These are phyloP conservation scores for Beris chalybata DNA, from an alignment of 2,888 invertebrate species.

Conservation along the genomic window DNA sequence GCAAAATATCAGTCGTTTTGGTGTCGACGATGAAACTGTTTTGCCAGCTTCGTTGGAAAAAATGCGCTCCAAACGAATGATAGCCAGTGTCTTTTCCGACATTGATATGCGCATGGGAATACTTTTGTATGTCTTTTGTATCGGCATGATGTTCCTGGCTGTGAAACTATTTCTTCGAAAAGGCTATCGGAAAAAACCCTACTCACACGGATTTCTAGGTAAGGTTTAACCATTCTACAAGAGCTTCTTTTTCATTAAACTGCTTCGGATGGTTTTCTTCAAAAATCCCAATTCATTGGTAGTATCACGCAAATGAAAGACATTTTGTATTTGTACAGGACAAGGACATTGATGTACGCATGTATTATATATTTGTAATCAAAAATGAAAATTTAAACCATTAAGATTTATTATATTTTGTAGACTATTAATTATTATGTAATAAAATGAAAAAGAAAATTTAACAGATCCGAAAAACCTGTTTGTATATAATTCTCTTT, in stretches of 20 bases:
- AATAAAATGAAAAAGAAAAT: conserved; percentile 8
- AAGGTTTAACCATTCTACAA: conserved; percentile 62
- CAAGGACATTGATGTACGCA: conserved; percentile 17
- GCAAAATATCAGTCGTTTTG: conserved; percentile 49
- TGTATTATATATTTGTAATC: conserved; percentile 1
- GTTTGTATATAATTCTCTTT: too few relatives aligned
- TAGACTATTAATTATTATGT: background rate
- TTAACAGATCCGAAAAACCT: background rate
- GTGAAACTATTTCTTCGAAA: conserved; percentile 71
- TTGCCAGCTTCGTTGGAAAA: conserved; percentile 45
- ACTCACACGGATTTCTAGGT: conserved; percentile 69
- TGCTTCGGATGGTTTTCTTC: too few relatives aligned
- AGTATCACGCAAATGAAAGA: background rate
- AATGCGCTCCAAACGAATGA: conserved; percentile 47
- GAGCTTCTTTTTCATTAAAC: too few relatives aligned
- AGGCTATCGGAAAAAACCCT: conserved; percentile 71
- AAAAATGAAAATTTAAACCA: too few relatives aligned
- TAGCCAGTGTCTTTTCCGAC: conserved; percentile 52
- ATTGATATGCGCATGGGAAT: conserved; percentile 76
- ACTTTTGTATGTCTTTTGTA: conserved; percentile 73
- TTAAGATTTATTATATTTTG: conserved; percentile 30
- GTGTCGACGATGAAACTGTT: conserved; percentile 46
- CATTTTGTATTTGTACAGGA: conserved; percentile 21
- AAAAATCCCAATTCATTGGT: too few relatives aligned
- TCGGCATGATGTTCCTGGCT: conserved; percentile 73